Evolutionary conservation across 1,140 invertebrate species (phyloP), one percentile per base, ranked within the genome.

Genomic region (Parasteatoda tepidariorum): DNA sequence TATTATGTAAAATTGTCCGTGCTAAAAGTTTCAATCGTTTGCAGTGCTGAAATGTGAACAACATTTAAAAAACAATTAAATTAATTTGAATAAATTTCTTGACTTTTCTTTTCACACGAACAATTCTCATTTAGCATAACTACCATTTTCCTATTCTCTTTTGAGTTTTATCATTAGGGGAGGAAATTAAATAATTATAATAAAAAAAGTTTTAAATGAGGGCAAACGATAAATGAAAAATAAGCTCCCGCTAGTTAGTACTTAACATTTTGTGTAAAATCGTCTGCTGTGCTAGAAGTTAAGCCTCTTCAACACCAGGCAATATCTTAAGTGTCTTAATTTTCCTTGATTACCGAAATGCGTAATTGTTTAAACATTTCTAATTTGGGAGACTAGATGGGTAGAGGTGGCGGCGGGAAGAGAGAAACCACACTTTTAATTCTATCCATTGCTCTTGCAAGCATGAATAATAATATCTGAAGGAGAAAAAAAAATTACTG

Each of bases 351-450:
- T 79, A 79, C 76, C 62, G 30, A 26, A 68, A 55, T 28, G 24
- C 38, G 74, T 79, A 79, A 79, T 79, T 79, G 76, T 79, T 79
- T 79, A 57, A 79, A 79, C 76, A 68, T 79, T 64, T 68, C 62
- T 79, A 68, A 79, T 79, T 79, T 33, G 24, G 6, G 30, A 55
- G 22, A 15, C 9, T 26, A 13, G 24, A 18, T 18, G n/a, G 22
- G 48, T 11, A 31, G 2, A 18, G 18, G 9, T n/a, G 4, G n/a
- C 13, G 9, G n/a, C 3, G n/a, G 30, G 13, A 6, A 34, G 26
- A 30, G 28, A 18, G 30, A 24, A 5, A 7, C 34, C 13, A 9
- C 30, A 59, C 64, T 79, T 79, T 79, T 79, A 79, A 79, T 79
- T 79, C 76, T 57, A 59, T 64, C 7, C 2, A 11, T 30, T n/a